Percentiles rank a stretch among this genome's conserved stretches.
Evolutionary conservation across 2,888 invertebrate species (phyloP).

Genomic region (Xiphydria camelus): DNA sequence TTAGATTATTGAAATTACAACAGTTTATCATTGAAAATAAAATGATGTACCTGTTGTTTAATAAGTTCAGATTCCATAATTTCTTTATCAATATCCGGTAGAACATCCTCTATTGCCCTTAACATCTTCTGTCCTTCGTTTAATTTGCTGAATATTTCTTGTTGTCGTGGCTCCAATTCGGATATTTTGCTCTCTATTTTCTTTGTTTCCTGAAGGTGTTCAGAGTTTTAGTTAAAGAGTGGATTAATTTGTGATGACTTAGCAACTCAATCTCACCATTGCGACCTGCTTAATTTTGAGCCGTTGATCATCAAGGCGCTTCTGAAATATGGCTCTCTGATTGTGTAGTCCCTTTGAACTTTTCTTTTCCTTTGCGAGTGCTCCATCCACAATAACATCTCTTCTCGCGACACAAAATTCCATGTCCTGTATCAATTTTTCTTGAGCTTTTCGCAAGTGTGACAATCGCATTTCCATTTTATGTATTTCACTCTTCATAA

Average conservation of each 20-base stretch:
- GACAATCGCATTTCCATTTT: slow-evolving; percentile 72
- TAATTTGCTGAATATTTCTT: slow-evolving; percentile 40
- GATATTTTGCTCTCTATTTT: slow-evolving; percentile 45
- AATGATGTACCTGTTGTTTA: slow-evolving; percentile 53
- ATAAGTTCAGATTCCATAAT: slow-evolving; percentile 55
- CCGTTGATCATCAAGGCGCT: slow-evolving; percentile 64
- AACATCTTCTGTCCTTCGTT: slow-evolving; percentile 44
- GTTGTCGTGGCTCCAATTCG: slow-evolving; percentile 37
- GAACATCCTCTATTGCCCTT: slow-evolving; percentile 37
- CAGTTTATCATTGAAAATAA: slow-evolving; percentile 1
- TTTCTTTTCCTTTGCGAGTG: slow-evolving; percentile 62
- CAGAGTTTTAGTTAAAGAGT: slow-evolving; percentile 10
- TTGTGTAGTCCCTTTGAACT: slow-evolving; percentile 57
- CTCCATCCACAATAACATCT: slow-evolving; percentile 66
- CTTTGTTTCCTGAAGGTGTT: slow-evolving; percentile 43
- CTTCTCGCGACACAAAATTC: slow-evolving; percentile 68
- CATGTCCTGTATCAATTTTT: slow-evolving; percentile 66
- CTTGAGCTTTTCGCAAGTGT: slow-evolving; percentile 63
- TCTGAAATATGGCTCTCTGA: slow-evolving; percentile 60
- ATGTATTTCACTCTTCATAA: slow-evolving; percentile 81
- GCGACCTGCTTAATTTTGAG: slow-evolving; percentile 63
- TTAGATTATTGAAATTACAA: neutral
- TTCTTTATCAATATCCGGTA: slow-evolving; percentile 48
- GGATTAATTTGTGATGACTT: slow-evolving; percentile 1
- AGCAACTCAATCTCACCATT: slow-evolving; percentile 55